Evolutionary conservation across 2,888 invertebrate genomes (phyloP), one percentile per base, ranked within the genome.

Genomic region (Aquatica leii): DNA sequence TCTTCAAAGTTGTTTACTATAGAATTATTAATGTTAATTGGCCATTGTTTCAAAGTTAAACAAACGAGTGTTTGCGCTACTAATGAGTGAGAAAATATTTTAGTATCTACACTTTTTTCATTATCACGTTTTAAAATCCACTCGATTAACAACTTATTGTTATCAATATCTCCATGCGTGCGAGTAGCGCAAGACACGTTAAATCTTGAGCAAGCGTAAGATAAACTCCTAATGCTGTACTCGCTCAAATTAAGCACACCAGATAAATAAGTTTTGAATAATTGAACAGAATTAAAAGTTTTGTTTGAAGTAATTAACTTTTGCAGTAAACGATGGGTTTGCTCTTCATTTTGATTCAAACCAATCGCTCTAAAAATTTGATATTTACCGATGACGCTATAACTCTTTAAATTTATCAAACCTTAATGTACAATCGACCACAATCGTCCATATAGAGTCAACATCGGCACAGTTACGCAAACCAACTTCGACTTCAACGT

Each of bases 381-480:
- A n/a, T n/a, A n/a, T n/a, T n/a, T n/a, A n/a, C n/a, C n/a, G n/a
- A n/a, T n/a, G n/a, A n/a, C n/a, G n/a, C n/a, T n/a, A n/a, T n/a
- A n/a, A n/a, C n/a, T n/a, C n/a, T n/a, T n/a, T n/a, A n/a, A n/a
- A n/a, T n/a, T n/a, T n/a, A n/a, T n/a, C 48, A 21, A 74, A 83
- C 83, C 83, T 78, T 55, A 84, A 70, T 3, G 81, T 71, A 37
- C 77, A 76, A 61, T 80, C 80, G 74, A 79, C 81, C 46, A 84
- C 77, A 66, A 78, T 77, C 50, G 75, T 73, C 81, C 82, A 82
- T 18, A 77, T 71, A 14, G 72, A 68, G 31, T 72, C 73, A 9
- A 74, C 68, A 8, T 43, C 17, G 1, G 14, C 12, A 43, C 2
- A 43, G 9, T 8, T 46, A 18, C 18, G 1, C 18, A 8, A 6